Base-by-base conservation (phyloP, 2,797 vertebrate species). In the Karalla daura region DNA sequence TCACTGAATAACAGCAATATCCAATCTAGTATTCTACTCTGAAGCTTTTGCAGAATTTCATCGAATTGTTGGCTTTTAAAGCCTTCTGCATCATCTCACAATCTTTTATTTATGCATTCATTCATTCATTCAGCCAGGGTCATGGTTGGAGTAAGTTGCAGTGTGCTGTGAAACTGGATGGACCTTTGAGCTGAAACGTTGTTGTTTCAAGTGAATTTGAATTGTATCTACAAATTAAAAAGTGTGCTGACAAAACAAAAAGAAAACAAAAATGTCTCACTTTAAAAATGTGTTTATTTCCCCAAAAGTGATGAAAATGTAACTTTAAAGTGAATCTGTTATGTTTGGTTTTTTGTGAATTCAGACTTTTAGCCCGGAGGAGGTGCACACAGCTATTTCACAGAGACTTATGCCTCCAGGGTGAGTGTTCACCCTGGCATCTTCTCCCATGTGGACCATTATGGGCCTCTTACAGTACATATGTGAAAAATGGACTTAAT, bases 331-430 rank as follows among this genome's bases (percentile, higher is more conserved):
- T 24, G 20, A 63, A 25, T 9, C 17, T 15, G n/a, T 23, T 7
- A 17, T 11, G 23, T 23, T 17, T 8, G 9, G 54, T 28, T 21
- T 20, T 5, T 14, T 17, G 36, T 39, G 30, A 33, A 45, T 30
- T 18, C 21, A 23, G 5, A 28, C n/a, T 27, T 10, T 46, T 13
- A n/a, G 20, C 24, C 45, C 12, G 3, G 45, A 21, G 17, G 27
- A 49, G 24, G 35, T 49, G 58, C 30, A 27, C 33, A 21, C 24
- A 47, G 44, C n/a, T 32, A 24, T 37, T 46, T 60, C 32, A 36
- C 44, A 5, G 14, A 24, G 30, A 46, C 44, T 30, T 7, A 7
- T 28, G 30, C 41, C 46, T 32, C 25, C 25, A 40, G 27, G 32
- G 15, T 35, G 28, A 12, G 35, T 7, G 17, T 54, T 54, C 30